Percentiles rank a stretch among this genome's conserved stretches.
phyloP scores from a whole-genome alignment of 2,113 vertebrate species.

The Perca flavescens region DNA sequence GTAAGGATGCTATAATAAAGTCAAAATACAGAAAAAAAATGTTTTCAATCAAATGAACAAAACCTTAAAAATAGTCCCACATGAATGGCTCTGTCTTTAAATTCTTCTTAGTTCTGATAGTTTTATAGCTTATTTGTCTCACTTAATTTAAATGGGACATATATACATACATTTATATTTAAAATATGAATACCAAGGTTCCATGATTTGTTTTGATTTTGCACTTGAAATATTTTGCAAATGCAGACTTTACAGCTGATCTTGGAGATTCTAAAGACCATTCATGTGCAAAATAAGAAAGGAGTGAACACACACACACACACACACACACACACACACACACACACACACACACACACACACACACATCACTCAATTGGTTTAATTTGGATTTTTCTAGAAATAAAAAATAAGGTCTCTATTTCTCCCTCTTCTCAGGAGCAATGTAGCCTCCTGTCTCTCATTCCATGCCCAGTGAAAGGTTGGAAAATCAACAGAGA shows the following conservation, averaged over 20 bases:
- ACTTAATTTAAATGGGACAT: not conserved
- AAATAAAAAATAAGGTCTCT: not conserved
- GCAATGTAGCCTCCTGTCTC: not conserved
- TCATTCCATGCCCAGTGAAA: conserved; percentile 12
- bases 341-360: not conserved
- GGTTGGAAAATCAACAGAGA: conserved; percentile 32
- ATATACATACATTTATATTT: too few relatives aligned
- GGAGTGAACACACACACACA: not conserved
- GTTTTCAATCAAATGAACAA: not conserved
- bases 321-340: not conserved
- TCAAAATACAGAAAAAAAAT: not conserved
- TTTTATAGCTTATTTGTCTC: not conserved
- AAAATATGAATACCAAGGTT: not conserved
- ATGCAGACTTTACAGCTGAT: not conserved
- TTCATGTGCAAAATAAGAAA: not conserved
- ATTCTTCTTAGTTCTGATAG: not conserved
- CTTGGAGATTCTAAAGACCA: not conserved
- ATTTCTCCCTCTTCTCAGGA: not conserved
- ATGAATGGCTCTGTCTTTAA: not conserved
- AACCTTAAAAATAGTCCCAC: not conserved
- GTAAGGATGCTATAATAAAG: conserved; percentile 9
- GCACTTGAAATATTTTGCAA: not conserved
- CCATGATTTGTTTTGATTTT: not conserved
- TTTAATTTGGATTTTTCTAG: not conserved
- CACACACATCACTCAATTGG: not conserved